Evolutionary conservation across 2,113 vertebrate species (phyloP).

Genomic region (Illadopsis cleaveri): DNA sequence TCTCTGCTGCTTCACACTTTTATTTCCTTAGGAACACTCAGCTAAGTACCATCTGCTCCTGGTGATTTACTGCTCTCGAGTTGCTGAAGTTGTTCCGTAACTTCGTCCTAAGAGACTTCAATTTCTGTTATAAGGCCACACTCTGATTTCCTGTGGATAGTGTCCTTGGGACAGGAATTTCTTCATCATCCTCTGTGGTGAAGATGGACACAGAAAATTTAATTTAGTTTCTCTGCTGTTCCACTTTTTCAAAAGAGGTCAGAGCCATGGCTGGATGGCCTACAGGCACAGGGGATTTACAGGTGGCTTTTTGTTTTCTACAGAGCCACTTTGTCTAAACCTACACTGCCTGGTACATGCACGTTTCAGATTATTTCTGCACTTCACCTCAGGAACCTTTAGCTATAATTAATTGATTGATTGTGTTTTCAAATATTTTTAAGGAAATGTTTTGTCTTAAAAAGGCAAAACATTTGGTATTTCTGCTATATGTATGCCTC

Average conservation of each 20-base stretch:
- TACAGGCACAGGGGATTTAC: fast-evolving
- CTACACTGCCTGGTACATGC: not conserved
- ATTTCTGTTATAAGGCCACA: constrained; percentile 43
- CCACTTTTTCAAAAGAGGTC: not conserved
- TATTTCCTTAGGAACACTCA: constrained; percentile 74
- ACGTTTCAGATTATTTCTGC: not conserved
- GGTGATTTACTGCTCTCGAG: constrained; percentile 71
- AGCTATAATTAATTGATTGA: not conserved
- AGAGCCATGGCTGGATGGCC: not conserved
- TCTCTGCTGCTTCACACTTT: constrained; percentile 73
- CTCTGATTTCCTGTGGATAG: constrained; percentile 50
- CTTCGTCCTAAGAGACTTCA: constrained; percentile 67
- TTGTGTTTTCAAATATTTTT: not conserved
- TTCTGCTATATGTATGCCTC: not conserved
- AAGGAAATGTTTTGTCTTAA: constrained; percentile 28
- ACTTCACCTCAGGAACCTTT: not conserved
- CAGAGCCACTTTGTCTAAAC: not conserved
- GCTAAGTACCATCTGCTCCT: constrained; percentile 75
- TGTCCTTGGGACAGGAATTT: constrained; percentile 59
- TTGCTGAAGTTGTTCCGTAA: constrained; percentile 65
- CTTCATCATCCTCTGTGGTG: not conserved
- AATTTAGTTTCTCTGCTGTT: not conserved
- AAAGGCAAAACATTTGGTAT: not conserved
- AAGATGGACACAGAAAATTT: not conserved
- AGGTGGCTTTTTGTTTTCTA: not conserved